Conservation (phyloP, 2,888 invertebrate species). For the Escarpia spicata region DNA sequence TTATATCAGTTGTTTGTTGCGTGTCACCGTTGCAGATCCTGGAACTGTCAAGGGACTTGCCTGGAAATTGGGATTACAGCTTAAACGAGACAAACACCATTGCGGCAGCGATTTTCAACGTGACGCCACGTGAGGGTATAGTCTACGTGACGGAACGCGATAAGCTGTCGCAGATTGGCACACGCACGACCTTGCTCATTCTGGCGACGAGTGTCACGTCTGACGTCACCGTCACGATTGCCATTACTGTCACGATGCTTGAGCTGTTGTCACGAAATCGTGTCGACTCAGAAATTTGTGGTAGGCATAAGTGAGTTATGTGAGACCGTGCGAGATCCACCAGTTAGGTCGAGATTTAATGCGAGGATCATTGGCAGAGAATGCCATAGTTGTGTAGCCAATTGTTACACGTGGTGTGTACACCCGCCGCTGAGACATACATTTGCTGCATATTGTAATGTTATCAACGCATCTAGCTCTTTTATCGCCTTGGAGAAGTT, state of each 20-base stretch:
- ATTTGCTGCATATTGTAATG: too few relatives aligned
- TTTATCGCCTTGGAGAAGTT: too few relatives aligned
- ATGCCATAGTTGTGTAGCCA: too few relatives aligned
- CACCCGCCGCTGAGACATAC: too few relatives aligned
- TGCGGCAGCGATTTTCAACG: constrained; percentile 22
- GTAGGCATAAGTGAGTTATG: neutral
- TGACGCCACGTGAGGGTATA: constrained; percentile 34
- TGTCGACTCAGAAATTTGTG: neutral
- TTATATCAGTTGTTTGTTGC: neutral
- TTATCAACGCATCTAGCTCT: too few relatives aligned
- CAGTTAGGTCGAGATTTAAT: too few relatives aligned
- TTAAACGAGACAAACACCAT: neutral
- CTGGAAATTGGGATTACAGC: neutral
- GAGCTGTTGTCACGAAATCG: neutral
- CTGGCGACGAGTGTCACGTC: neutral
- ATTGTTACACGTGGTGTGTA: too few relatives aligned
- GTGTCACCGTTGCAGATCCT: neutral
- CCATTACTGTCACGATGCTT: neutral
- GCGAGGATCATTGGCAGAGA: too few relatives aligned
- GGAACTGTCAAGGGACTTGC: neutral
- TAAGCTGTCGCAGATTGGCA: neutral
- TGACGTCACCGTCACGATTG: neutral
- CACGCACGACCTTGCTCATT: neutral
- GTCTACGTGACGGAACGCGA: constrained; percentile 27
- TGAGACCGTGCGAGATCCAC: too few relatives aligned